Evolutionary conservation across 2,797 vertebrate genomes (phyloP), one percentile per base, ranked within the genome.

Genomic region (Lophotriccus pileatus): DNA sequence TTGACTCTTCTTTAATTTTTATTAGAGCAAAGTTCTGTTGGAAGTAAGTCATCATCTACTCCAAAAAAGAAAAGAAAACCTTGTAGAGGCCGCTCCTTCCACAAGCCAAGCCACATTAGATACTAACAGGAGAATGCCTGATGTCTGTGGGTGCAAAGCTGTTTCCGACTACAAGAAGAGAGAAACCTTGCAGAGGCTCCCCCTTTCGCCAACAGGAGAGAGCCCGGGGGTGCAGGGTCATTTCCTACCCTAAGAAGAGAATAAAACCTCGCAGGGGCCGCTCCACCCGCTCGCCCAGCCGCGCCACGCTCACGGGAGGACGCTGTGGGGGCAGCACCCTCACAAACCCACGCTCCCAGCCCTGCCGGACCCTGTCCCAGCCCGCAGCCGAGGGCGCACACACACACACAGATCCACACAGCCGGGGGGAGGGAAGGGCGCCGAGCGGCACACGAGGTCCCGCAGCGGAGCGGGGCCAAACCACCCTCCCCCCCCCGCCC

Each of bases 341-440:
- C 41, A 25, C 41, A 25, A 21, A 23, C 36, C 36, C 70, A 7
- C 14, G 15, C 16, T 21, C 10, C 36, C 10, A 14, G 24, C n/a
- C n/a, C 23, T 6, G 30, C 7, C 49, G 12, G 9, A 24, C 30
- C 10, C 36, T 3, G 32, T 22, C 30, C 21, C 13, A 3, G 0
- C 2, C 27, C 14, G 28, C 21, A 4, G 14, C 60, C 5, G 6
- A 18, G 10, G 10, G 34, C 69, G 46, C 27, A 22, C 44, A 25
- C 46, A 47, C 9, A 37, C 37, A 37, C 9, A 37, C 37, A 37
- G 37, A n/a, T n/a, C n/a, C n/a, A n/a, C n/a, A n/a, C n/a, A n/a
- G n/a, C n/a, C n/a, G n/a, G n/a, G n/a, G n/a, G n/a, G n/a, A n/a
- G n/a, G n/a, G n/a, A n/a, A n/a, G n/a, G n/a, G n/a, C n/a, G n/a